Conservation (phyloP, 2,888 invertebrate genomes). For the Steinernema hermaphroditum region DNA sequence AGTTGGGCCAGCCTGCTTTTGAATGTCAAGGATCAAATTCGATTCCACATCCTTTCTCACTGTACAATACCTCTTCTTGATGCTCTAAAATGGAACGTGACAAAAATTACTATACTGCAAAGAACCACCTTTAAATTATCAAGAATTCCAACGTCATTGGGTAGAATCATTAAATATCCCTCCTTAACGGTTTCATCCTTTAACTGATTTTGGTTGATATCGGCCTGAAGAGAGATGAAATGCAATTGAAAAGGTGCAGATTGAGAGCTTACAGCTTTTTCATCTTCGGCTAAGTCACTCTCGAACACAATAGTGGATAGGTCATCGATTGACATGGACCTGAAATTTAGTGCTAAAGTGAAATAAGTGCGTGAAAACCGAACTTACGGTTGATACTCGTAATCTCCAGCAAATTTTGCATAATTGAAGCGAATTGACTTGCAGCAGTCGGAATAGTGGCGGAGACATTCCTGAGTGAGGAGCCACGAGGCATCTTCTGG, state of each 20-base stretch:
- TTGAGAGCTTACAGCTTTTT: conserved; percentile 39
- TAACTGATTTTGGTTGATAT: not conserved
- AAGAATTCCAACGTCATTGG: conserved; percentile 54
- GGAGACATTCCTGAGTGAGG: conserved; percentile 53
- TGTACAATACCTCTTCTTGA: conserved; percentile 29
- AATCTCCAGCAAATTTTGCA: conserved; percentile 82
- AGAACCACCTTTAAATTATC: conserved; percentile 52
- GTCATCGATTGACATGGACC: conserved; percentile 41
- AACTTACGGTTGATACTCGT: conserved; percentile 73
- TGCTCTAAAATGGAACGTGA: conserved; percentile 22
- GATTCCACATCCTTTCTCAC: conserved; percentile 50
- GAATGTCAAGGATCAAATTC: conserved; percentile 50
- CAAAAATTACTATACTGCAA: not conserved
- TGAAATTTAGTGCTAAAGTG: too few relatives aligned
- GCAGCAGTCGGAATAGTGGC: conserved; percentile 72
- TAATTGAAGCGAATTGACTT: conserved; percentile 89
- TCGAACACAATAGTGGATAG: conserved; percentile 58
- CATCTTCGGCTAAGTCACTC: conserved; percentile 61
- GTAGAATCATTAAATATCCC: conserved; percentile 52
- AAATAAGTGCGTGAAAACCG: too few relatives aligned
- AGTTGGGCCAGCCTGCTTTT: conserved; percentile 32
- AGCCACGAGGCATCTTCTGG: conserved; percentile 56
- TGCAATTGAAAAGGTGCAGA: too few relatives aligned
- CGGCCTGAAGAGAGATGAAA: not conserved
- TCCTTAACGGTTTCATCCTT: conserved; percentile 46